Percentiles rank a stretch among this genome's conserved stretches.
phyloP scores from a whole-genome alignment of 1,140 invertebrate species.

The Stenopsyche tienmushanensis region DNA sequence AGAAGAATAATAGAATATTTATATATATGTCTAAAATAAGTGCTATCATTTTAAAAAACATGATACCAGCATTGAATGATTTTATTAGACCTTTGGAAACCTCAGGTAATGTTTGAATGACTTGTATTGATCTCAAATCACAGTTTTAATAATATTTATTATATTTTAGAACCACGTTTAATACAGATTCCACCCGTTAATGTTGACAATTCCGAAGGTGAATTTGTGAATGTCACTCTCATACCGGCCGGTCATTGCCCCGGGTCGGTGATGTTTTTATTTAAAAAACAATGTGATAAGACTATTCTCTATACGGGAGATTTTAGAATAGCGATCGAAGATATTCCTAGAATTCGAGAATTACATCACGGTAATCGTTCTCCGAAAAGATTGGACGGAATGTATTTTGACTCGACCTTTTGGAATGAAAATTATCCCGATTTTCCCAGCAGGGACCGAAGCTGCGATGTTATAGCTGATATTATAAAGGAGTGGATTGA shows the following conservation, averaged over 20 bases:
- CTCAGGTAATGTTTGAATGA: constrained; percentile 24
- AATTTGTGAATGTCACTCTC: constrained; percentile 57
- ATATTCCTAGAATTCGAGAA: constrained; percentile 57
- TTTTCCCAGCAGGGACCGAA: constrained; percentile 62
- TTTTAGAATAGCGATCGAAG: constrained; percentile 60
- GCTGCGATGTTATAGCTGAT: constrained; percentile 52
- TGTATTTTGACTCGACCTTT: constrained; percentile 76
- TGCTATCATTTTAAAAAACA: constrained; percentile 47
- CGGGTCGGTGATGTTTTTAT: constrained; percentile 74
- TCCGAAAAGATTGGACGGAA: constrained; percentile 58
- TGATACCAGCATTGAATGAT: constrained; percentile 28
- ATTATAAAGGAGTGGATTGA: constrained; percentile 59
- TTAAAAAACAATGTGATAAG: constrained; percentile 52
- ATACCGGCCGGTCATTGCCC: constrained; percentile 71
- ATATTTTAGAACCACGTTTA: constrained; percentile 46
- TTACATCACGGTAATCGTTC: constrained; percentile 54
- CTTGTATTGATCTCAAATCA: neutral
- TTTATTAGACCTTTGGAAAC: constrained; percentile 27
- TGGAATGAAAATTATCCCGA: constrained; percentile 51
- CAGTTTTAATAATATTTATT: constrained; percentile 4
- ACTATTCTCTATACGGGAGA: constrained; percentile 70
- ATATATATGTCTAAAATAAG: constrained; percentile 54
- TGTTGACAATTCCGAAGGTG: constrained; percentile 35
- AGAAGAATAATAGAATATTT: constrained; percentile 43
- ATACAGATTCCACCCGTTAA: constrained; percentile 21